phyloP scores from a whole-genome alignment of 2,113 vertebrate species.

The Pteruthius melanotis region DNA sequence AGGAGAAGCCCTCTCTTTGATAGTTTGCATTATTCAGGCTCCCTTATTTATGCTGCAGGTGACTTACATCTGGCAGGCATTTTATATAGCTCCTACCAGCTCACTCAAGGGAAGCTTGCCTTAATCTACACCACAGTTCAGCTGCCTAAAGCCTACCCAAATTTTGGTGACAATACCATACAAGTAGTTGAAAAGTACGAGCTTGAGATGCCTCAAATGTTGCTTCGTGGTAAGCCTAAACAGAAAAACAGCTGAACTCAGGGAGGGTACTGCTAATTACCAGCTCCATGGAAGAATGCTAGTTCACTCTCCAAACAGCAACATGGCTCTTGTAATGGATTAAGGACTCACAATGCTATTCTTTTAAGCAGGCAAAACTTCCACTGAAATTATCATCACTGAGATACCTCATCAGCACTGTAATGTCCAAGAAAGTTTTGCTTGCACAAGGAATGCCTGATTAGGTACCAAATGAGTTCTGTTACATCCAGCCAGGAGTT shows the following conservation, averaged over 20 bases:
- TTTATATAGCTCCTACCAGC: background rate
- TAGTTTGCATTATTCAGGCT: background rate
- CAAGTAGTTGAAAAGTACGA: background rate
- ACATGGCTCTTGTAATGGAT: background rate
- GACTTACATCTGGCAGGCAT: background rate
- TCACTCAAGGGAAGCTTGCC: background rate
- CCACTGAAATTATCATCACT: background rate
- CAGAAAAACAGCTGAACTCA: background rate
- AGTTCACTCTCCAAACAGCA: background rate
- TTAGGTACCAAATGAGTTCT: background rate
- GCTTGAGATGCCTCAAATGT: background rate
- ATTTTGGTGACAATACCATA: background rate
- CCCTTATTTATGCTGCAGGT: background rate
- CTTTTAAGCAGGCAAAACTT: background rate
- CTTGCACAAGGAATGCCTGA: background rate
- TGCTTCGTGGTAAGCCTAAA: background rate
- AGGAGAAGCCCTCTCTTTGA: background rate
- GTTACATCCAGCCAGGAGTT: background rate
- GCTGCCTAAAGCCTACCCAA: background rate
- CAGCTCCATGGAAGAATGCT: background rate
- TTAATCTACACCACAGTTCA: background rate
- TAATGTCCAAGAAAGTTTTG: background rate
- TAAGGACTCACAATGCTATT: background rate
- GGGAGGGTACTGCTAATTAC: background rate
- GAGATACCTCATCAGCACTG: background rate